Evolutionary conservation across 2,797 vertebrate genomes (phyloP), one percentile per base, ranked within the genome.

Genomic region (Odontamblyopus rebecca): DNA sequence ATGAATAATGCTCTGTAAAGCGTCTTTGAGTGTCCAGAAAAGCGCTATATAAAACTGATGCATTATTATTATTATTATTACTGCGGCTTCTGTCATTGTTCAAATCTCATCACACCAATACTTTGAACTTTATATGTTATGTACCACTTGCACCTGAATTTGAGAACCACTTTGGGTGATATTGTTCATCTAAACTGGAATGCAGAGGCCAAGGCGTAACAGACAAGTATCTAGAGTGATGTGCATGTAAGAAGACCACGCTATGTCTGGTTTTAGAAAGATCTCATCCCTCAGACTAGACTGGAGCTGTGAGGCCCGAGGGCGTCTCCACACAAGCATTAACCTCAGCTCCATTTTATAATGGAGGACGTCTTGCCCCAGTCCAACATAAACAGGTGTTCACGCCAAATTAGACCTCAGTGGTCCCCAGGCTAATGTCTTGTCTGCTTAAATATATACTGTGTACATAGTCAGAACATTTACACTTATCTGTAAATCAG

Each of bases 371-470:
- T 72, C 68, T 83, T 77, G 70, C 54, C 73, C 74, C 76, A 6
- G 82, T 91, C 93, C 93, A 95, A 94, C 81, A 92, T 87, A 93
- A 94, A 94, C 88, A 93, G 90, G 90, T 85, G 78, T 81, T 83
- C 72, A 67, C 3, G 89, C 91, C 92, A 92, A 92, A 86, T 83
- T 82, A 80, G 86, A 85, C 81, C 76, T 87, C 80, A 86, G 86
- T 83, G 81, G 86, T 89, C 88, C 87, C 80, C 81, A 72, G 80
- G 84, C 82, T 82, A 83, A 87, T 84, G 85, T 85, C 90, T 90
- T 85, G 82, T 91, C 88, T 87, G 81, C 85, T 71, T 84, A 73
- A 81, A 80, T 73, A 72, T 59, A 57, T 30, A 61, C 59, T 61
- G 61, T 62, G 44, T 41, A 68, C 54, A 57, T 57, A 57, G 53